A percentile compares a stretch with the other conserved stretches of the same genome.
Conservation (phyloP, 2,797 vertebrate species). For the Hirundo rustica region DNA sequence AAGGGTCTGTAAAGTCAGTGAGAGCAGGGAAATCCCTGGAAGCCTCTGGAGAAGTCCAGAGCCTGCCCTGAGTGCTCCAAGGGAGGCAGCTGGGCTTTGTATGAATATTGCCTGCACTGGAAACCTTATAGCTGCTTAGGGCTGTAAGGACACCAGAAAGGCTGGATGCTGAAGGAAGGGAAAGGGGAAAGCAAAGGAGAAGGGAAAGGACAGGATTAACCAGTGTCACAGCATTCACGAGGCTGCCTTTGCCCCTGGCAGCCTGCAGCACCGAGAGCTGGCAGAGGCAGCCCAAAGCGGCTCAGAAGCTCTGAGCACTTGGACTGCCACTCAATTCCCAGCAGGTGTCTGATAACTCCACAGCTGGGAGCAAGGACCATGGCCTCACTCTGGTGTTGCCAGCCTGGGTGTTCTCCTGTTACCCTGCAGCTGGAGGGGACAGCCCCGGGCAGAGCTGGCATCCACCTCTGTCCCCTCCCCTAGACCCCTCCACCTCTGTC, state of each 20-base stretch:
- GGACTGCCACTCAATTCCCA: neutral
- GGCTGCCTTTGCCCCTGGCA: neutral
- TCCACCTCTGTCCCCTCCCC: neutral
- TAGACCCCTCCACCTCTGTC: neutral
- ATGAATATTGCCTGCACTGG: neutral
- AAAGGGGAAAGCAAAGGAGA: neutral
- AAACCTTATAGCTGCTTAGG: neutral
- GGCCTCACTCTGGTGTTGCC: neutral
- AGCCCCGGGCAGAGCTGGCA: neutral
- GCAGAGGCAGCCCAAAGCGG: neutral
- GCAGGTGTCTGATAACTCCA: neutral
- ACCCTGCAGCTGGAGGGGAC: neutral
- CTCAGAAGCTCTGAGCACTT: neutral
- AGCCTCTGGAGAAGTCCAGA: neutral
- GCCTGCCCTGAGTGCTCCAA: rapidly evolving
- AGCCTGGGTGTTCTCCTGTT: neutral
- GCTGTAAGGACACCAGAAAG: neutral
- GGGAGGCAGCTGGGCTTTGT: neutral
- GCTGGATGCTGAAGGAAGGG: neutral
- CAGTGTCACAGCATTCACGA: neutral
- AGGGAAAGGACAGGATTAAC: neutral
- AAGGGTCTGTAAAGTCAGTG: neutral
- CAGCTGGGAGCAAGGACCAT: neutral
- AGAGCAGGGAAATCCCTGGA: neutral
- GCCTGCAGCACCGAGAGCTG: neutral